Base-by-base conservation (phyloP, 2,888 invertebrate species). In the Patella depressa region DNA sequence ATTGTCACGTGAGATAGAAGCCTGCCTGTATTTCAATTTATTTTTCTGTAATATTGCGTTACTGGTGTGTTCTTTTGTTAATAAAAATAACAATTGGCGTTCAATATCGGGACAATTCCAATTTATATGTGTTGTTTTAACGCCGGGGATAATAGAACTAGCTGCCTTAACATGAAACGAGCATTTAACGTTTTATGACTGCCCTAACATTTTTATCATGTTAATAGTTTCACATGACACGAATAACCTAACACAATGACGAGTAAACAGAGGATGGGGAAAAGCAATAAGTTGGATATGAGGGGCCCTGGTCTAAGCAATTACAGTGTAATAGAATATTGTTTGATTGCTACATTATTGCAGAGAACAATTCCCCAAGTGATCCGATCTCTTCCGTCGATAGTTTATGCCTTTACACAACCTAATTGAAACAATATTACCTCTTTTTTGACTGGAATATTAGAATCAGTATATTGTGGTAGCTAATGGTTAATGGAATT, bases 1-100 rank as follows among this genome's bases (percentile, higher is more conserved):
- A 65, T 24, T 19, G 24, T 65, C 65, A 65, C 65, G 65, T 65
- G 65, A 65, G 19, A 65, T 65, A 65, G 65, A 4, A 65, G 19
- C 65, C 19, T 65, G 65, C 65, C 65, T 19, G 65, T 65, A 65
- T 65, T 65, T 65, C 65, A 65, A 65, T 65, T 65, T 65, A 65
- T 65, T 65, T 65, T 65, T 65, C 65, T 65, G 19, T 65, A 65
- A 65, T 65, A 65, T 65, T 65, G 65, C 65, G 65, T 65, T 65
- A 24, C 24, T 19, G 19, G 65, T 65, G 19, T 65, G 65, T 65
- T 65, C 65, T 65, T 65, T 65, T 65, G 65, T 65, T 65, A 65
- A 65, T 65, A 65, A 65, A 65, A 65, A 65, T 65, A 65, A 65
- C 65, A 65, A 65, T 24, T 65, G 65, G 65, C 65, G 24, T 65